phyloP scores from a whole-genome alignment of 2,113 vertebrate genomes.

The Paradoxurus hermaphroditus region DNA sequence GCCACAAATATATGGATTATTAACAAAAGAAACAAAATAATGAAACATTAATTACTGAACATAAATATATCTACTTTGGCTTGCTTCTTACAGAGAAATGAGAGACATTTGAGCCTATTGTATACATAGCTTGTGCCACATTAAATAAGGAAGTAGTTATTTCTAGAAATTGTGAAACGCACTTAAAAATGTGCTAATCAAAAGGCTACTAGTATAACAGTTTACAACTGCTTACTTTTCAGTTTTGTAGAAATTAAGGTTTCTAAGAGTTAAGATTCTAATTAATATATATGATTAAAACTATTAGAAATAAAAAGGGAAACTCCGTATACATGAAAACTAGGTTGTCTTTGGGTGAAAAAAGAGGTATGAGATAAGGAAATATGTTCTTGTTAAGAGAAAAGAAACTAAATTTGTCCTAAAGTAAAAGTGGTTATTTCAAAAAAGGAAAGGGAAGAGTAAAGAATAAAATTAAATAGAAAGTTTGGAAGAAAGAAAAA shows the following conservation, averaged over 20 bases:
- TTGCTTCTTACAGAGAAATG: neutral
- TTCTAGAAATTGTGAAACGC: neutral
- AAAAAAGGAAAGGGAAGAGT: neutral
- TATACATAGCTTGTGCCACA: neutral
- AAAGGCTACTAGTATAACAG: neutral
- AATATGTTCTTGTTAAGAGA: neutral
- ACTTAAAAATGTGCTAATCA: neutral
- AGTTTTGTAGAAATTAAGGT: neutral
- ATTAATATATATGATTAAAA: neutral
- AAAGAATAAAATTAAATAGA: neutral
- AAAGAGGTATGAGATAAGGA: neutral
- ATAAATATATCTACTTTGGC: neutral
- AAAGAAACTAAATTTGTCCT: neutral
- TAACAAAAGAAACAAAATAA: neutral
- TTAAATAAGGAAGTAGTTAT: neutral
- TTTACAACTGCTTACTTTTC: neutral
- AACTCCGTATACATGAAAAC: neutral
- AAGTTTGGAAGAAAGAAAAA: neutral
- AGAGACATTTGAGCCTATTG: neutral
- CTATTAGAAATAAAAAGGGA: neutral
- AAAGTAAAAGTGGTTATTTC: neutral
- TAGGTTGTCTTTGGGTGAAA: neutral
- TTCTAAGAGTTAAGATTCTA: neutral
- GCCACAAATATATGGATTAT: neutral
- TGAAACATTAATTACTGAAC: neutral